Evolutionary conservation across 2,888 invertebrate genomes (phyloP).

Genomic region (Nomada ruficornis): DNA sequence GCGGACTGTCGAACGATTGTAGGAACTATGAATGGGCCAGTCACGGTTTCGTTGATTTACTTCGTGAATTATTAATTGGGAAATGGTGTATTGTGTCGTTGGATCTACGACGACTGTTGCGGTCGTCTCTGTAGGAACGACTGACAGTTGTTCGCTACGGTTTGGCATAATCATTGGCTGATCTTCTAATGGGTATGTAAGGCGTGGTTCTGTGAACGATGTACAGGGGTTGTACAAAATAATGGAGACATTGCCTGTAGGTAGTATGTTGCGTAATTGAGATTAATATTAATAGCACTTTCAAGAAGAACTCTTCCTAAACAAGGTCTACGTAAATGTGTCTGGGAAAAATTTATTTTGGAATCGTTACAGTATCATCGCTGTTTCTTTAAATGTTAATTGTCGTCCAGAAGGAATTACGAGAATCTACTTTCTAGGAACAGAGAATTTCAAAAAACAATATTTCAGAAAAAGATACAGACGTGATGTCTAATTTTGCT

Average conservation of each 20-base stretch:
- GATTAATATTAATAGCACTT: too few species aligned
- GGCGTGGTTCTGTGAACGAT: too few species aligned
- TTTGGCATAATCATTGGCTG: neutral
- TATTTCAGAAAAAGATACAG: too few species aligned
- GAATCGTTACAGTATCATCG: too few species aligned
- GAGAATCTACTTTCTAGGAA: neutral
- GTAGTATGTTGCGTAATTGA: too few species aligned
- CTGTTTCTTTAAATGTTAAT: too few species aligned
- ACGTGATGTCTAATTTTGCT: too few species aligned
- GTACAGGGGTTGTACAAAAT: too few species aligned
- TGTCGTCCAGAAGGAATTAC: neutral
- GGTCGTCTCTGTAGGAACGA: neutral
- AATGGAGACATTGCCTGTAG: neutral
- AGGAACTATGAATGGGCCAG: conserved; percentile 4
- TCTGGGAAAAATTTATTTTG: too few species aligned
- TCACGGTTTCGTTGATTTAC: conserved; percentile 17
- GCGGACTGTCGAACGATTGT: neutral
- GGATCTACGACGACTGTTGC: neutral
- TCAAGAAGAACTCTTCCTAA: too few species aligned
- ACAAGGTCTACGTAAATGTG: too few species aligned
- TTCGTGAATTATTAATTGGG: conserved; percentile 25
- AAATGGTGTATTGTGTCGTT: conserved; percentile 6
- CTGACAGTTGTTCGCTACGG: neutral
- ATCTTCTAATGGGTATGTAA: neutral
- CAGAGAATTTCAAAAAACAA: too few species aligned